Conservation (phyloP, 2,113 vertebrate genomes). For the Tyrannus savana region DNA sequence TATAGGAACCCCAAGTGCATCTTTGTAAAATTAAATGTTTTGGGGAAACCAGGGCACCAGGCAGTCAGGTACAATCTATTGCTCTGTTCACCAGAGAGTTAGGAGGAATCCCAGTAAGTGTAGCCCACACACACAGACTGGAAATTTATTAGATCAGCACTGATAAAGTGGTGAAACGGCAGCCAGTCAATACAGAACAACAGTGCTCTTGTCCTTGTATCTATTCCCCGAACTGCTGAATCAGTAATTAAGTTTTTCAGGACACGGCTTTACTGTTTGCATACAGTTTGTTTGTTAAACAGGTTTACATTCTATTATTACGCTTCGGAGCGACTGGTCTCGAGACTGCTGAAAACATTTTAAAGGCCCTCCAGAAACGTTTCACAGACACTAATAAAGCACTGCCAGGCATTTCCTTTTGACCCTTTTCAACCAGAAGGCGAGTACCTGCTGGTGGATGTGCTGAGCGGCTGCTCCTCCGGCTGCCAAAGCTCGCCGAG, state of each 20-base stretch:
- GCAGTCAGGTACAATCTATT: fast-evolving
- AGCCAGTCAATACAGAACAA: neutral
- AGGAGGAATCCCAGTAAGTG: neutral
- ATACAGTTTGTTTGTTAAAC: neutral
- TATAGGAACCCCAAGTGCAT: neutral
- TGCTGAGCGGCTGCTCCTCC: neutral
- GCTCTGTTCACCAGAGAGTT: neutral
- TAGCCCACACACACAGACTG: neutral
- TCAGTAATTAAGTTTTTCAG: neutral
- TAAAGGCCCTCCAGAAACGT: neutral
- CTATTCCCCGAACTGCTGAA: neutral
- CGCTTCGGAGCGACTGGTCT: neutral
- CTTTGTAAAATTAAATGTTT: neutral
- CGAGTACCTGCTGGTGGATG: too few species aligned
- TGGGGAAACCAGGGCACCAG: neutral
- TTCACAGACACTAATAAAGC: neutral
- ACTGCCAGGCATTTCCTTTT: neutral
- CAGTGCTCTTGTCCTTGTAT: neutral
- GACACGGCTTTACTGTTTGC: neutral
- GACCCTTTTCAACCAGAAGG: neutral
- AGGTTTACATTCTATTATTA: neutral
- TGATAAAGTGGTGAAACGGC: neutral
- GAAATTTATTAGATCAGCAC: neutral
- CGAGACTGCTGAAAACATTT: neutral
- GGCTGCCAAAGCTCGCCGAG: neutral